Base-by-base conservation (phyloP, 1,140 invertebrate species). In the Lerema accius region DNA sequence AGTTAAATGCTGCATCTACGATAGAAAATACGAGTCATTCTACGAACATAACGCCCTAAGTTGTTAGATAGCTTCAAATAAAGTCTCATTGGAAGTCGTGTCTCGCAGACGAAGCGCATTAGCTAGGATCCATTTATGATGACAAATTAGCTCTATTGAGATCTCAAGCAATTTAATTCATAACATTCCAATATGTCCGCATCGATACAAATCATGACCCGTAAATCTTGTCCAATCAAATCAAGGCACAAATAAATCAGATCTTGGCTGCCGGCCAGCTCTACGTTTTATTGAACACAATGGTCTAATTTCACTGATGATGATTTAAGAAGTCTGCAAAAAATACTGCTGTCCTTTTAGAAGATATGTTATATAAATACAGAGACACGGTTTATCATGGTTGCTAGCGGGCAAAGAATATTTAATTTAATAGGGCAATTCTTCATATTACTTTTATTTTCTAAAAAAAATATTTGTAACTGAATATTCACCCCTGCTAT, bases 241-340 rank as follows among this genome's bases (percentile, higher is more conserved):
- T 45, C 43, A 59, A 39, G 56, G 28, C 43, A 26, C 16, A 59
- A 59, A 32, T 48, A 59, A 48, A 59, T 59, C 32, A 48, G 32
- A 59, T 48, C 16, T 48, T 59, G 56, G 56, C 56, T 26, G 43
- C 35, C 56, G 15, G 56, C 56, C 56, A 59, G 56, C 14, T 48
- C 43, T 23, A 48, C 28, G 56, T 59, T 59, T 58, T 48, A 59
- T 48, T 48, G 56, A 59, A 59, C n/a, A 59, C 56, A 59, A 59
- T 59, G 43, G 43, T 9, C 56, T 59, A 59, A 59, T 59, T 59
- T 39, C 13, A 43, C 43, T 59, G 28, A 48, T 59, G 56, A 59
- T 48, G 43, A 59, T 59, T 37, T 37, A 46, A 35, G n/a, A 35
- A 50, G 19, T 13, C 45, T 48, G 19, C 23, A 26, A 48, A 42